Evolutionary conservation across 2,888 invertebrate species (phyloP).

Genomic region (Megalurothrips usitatus): DNA sequence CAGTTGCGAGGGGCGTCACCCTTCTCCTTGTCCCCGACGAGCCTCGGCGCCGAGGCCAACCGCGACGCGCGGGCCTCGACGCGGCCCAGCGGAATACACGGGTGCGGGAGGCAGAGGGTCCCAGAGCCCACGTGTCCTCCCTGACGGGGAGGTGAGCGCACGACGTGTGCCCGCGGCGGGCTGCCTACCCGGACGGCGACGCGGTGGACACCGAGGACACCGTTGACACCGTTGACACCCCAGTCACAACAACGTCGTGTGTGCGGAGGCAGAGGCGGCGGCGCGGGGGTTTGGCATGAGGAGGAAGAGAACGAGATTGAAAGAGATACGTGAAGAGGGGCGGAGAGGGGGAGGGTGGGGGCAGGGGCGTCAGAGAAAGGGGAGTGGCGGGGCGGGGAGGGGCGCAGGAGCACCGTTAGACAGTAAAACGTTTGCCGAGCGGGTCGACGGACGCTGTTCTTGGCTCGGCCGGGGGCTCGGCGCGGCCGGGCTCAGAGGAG

Average conservation of each 20-base stretch:
- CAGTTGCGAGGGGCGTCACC: too few species aligned
- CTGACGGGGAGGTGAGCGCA: too few species aligned
- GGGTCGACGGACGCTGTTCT: not conserved
- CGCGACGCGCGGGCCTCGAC: too few species aligned
- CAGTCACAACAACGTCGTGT: not conserved
- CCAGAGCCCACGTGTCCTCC: too few species aligned
- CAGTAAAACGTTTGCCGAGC: constrained; percentile 11
- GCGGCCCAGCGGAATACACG: too few species aligned
- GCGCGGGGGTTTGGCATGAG: not conserved
- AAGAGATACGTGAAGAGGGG: not conserved
- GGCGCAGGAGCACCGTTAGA: constrained; percentile 1
- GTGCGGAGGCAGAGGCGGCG: not conserved
- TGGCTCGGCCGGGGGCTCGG: too few species aligned
- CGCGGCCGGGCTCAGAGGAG: too few species aligned
- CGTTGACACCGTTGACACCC: not conserved
- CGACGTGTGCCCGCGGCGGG: too few species aligned
- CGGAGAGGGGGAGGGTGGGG: not conserved
- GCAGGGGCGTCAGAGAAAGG: not conserved
- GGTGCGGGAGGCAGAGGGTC: too few species aligned
- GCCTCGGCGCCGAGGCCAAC: too few species aligned
- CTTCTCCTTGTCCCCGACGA: too few species aligned
- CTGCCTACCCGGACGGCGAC: too few species aligned
- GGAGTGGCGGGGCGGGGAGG: not conserved
- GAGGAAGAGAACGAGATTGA: not conserved
- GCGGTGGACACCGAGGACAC: not conserved